These are phyloP conservation scores for Sarcophaga bullata DNA, from an alignment of 1,140 invertebrate species.

Conservation along the genomic window DNA sequence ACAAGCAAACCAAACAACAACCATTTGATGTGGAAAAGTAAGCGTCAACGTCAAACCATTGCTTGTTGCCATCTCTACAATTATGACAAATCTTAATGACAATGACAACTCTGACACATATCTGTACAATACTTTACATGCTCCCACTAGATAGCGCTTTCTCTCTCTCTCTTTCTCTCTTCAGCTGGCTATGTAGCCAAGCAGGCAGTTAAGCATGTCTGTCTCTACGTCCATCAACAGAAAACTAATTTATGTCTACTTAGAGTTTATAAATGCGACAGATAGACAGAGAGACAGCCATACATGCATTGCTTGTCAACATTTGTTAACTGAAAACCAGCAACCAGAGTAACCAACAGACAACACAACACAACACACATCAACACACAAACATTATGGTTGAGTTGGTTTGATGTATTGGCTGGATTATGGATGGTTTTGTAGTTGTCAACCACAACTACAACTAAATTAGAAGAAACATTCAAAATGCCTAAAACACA, in stretches of 20 bases:
- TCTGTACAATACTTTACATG: no score
- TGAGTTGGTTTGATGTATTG: background rate
- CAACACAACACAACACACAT: background rate
- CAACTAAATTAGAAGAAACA: constrained; percentile 6
- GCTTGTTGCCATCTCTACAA: no score
- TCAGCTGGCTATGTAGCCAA: no score
- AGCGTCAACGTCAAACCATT: no score
- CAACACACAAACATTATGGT: background rate
- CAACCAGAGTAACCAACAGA: background rate
- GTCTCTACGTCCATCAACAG: no score
- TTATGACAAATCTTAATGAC: background rate
- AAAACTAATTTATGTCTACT: background rate
- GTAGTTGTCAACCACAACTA: constrained; percentile 20
- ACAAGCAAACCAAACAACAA: no score
- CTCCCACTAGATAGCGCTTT: no score
- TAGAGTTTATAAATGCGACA: background rate
- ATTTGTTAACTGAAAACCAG: no score
- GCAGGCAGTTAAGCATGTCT: no score
- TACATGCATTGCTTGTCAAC: background rate
- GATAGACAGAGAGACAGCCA: background rate
- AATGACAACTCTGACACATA: background rate
- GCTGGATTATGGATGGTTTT: background rate
- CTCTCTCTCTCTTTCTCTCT: background rate
- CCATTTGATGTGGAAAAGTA: no score
- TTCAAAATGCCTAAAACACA: background rate